Percentiles rank a stretch among this genome's conserved stretches.
These are phyloP conservation scores for Anolis carolinensis DNA, from an alignment of 2,113 vertebrate species.

Conservation along the genomic window DNA sequence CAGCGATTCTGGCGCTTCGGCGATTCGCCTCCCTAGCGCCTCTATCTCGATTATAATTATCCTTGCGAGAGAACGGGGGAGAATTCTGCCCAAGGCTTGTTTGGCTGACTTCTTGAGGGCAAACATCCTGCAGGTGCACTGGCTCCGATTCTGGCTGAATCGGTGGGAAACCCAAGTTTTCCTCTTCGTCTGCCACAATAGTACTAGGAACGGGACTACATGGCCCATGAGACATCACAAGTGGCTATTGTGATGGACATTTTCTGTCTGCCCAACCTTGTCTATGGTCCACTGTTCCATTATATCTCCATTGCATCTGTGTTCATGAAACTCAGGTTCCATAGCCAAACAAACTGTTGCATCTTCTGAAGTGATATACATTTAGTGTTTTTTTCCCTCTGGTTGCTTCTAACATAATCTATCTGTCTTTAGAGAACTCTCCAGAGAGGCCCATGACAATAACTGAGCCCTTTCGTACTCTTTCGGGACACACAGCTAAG, in stretches of 20 bases:
- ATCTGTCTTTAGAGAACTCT: constrained; percentile 76
- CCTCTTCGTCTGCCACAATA: no score
- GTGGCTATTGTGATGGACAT: neutral
- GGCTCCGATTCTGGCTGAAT: no score
- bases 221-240: no score
- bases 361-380: neutral
- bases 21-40: no score
- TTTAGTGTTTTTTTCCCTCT: neutral
- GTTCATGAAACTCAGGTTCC: neutral
- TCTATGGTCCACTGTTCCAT: neutral
- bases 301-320: neutral
- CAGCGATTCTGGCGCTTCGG: no score
- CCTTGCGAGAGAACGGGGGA: no score
- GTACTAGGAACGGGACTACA: no score
- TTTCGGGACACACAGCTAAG: constrained; percentile 91
- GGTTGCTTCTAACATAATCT: neutral
- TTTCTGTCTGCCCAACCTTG: neutral
- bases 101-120: no score
- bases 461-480: constrained; percentile 88
- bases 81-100: no score
- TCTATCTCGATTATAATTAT: no score
- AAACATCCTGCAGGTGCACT: no score
- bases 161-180: no score
- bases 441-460: constrained; percentile 78
- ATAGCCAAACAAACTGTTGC: neutral